phyloP scores from a whole-genome alignment of 2,797 vertebrate species.

The Neosilurus hyrtlii region DNA sequence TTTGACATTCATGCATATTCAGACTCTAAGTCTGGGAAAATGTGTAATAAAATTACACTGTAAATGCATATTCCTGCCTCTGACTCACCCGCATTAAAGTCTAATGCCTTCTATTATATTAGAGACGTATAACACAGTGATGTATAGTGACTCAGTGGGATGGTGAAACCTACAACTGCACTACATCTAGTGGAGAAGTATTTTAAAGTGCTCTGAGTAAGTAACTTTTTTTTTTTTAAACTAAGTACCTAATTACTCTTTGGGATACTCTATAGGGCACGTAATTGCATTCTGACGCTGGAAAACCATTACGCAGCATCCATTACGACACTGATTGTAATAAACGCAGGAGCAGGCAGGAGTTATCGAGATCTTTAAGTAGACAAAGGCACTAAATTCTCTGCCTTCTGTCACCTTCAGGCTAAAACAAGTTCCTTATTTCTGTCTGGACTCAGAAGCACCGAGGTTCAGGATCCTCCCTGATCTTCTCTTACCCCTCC shows the following conservation, averaged over 20 bases:
- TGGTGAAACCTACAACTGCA: constrained; percentile 20
- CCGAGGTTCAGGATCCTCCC: background rate
- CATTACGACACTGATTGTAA: constrained; percentile 41
- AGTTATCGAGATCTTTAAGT: constrained; percentile 39
- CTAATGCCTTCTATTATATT: constrained; percentile 25
- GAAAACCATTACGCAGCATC: constrained; percentile 36
- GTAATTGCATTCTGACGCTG: constrained; percentile 31
- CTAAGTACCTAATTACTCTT: constrained; percentile 35
- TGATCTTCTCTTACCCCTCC: background rate
- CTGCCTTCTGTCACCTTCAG: constrained; percentile 16
- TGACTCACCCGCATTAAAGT: constrained; percentile 29
- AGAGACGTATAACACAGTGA: constrained; percentile 30
- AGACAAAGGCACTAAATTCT: constrained; percentile 40
- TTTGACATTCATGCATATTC: constrained; percentile 23
- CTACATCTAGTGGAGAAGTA: constrained; percentile 16
- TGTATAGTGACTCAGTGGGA: constrained; percentile 17
- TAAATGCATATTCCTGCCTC: constrained; percentile 22
- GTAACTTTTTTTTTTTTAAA: constrained; percentile 20
- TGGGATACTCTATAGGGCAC: constrained; percentile 23
- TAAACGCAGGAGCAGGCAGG: constrained; percentile 18
- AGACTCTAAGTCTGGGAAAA: constrained; percentile 1
- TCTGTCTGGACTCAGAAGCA: background rate
- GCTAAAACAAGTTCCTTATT: constrained; percentile 28
- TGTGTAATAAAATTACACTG: constrained; percentile 6
- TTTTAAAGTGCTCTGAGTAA: constrained; percentile 32